These are phyloP conservation scores for Nomada fabriciana DNA, from an alignment of 2,888 invertebrate genomes.

Conservation along the genomic window DNA sequence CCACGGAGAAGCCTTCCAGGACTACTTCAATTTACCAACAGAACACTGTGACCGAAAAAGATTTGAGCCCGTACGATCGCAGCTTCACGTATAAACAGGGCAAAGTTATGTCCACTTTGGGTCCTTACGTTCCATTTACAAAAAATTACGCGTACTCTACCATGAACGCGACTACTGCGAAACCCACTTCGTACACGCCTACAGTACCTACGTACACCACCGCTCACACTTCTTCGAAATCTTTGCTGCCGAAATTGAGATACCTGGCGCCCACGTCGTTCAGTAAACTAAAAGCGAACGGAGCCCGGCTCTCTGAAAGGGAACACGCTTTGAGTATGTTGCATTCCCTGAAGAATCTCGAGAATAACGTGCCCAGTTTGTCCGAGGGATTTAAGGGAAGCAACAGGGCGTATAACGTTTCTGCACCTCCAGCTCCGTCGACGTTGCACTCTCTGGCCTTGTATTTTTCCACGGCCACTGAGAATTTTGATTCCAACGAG, in stretches of 20 bases:
- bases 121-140: conserved; percentile 82
- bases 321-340: conserved; percentile 90
- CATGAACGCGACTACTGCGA: conserved; percentile 59
- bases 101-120: conserved; percentile 78
- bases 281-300: conserved; percentile 17
- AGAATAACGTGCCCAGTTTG: conserved; percentile 83
- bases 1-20: conserved; percentile 77
- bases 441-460: conserved; percentile 91
- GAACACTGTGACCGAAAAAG: conserved; percentile 67
- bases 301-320: conserved; percentile 83
- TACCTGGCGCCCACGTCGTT: conserved; percentile 4
- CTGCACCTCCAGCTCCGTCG: conserved; percentile 91
- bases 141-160: conserved; percentile 78
- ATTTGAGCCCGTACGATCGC: conserved; percentile 77
- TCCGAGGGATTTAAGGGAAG: background rate
- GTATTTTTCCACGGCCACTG: conserved; percentile 91
- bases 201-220: conserved; percentile 78
- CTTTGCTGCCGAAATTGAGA: conserved; percentile 62
- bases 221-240: conserved; percentile 61
- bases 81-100: conserved; percentile 79
- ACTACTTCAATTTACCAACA: conserved; percentile 58
- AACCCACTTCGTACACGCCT: conserved; percentile 50
- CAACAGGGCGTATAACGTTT: conserved; percentile 82
- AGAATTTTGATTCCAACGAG: conserved; percentile 82
- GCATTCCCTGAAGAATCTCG: conserved; percentile 88